phyloP scores from a whole-genome alignment of 2,888 invertebrate genomes.

The Acronicta leporina region DNA sequence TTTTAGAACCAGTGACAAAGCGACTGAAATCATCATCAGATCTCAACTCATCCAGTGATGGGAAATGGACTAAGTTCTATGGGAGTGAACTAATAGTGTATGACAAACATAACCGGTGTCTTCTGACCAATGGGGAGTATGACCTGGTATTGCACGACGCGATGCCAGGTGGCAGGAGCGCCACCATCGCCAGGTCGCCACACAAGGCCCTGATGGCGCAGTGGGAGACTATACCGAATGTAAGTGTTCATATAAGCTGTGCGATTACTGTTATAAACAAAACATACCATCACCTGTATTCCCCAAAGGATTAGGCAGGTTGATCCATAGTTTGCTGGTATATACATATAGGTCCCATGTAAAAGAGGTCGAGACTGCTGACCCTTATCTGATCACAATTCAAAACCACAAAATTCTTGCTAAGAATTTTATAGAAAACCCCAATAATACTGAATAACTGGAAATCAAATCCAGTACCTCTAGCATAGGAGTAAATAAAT shows the following conservation, averaged over 20 bases:
- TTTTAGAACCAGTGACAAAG: slow-evolving; percentile 91
- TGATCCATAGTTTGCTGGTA: too few relatives aligned
- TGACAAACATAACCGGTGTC: slow-evolving; percentile 96
- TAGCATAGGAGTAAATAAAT: too few relatives aligned
- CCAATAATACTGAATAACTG: too few relatives aligned
- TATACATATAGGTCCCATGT: too few relatives aligned
- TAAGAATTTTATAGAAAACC: too few relatives aligned
- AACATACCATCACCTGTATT: too few relatives aligned
- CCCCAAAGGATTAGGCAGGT: too few relatives aligned
- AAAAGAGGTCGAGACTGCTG: too few relatives aligned
- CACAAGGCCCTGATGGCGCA: slow-evolving; percentile 87
- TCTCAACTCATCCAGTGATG: slow-evolving; percentile 69
- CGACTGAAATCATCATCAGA: slow-evolving; percentile 90
- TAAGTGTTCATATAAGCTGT: slow-evolving; percentile 66
- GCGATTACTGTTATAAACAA: too few relatives aligned
- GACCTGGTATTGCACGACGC: slow-evolving; percentile 95
- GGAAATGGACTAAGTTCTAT: slow-evolving; percentile 90
- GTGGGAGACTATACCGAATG: slow-evolving; percentile 90
- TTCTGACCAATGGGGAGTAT: slow-evolving; percentile 96
- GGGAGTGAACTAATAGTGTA: slow-evolving; percentile 96
- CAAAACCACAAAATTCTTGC: too few relatives aligned
- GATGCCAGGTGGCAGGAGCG: slow-evolving; percentile 90
- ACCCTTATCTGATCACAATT: too few relatives aligned
- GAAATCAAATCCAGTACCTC: too few relatives aligned
- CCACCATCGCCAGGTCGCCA: slow-evolving; percentile 82